These are phyloP conservation scores for Metallyticus violacea DNA, from an alignment of 2,888 invertebrate species.

Conservation along the genomic window DNA sequence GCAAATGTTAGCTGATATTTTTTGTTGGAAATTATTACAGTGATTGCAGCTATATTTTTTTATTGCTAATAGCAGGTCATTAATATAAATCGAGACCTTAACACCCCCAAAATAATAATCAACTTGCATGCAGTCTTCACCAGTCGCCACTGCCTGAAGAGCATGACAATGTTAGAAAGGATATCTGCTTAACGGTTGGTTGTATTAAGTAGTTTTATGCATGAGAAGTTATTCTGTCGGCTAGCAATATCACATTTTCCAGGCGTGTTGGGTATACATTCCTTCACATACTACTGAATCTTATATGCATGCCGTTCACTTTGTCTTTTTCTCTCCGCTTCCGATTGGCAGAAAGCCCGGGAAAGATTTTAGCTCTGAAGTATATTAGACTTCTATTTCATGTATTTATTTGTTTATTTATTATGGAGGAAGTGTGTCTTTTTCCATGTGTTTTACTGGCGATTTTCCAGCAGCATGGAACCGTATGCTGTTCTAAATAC, in stretches of 20 bases:
- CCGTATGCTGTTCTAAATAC: neutral
- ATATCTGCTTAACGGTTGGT: no score
- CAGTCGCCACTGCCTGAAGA: no score
- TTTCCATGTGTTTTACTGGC: neutral
- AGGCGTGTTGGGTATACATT: neutral
- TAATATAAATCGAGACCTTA: no score
- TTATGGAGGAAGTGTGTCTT: neutral
- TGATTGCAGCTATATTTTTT: no score
- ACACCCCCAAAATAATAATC: no score
- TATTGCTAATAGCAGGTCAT: no score
- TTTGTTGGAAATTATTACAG: no score
- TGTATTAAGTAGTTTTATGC: no score
- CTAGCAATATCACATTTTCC: neutral
- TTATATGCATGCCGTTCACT: neutral
- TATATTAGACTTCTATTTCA: neutral
- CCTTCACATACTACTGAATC: neutral
- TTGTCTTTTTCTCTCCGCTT: neutral
- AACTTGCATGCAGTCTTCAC: no score
- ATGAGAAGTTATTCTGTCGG: no score
- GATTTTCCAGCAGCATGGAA: neutral
- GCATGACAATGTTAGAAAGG: no score
- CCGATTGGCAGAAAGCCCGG: neutral
- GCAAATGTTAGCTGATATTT: no score
- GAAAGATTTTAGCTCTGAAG: neutral
- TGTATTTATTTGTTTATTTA: neutral